These are phyloP conservation scores for Serranochromis macrocephalus DNA, from an alignment of 2,113 vertebrate genomes.

Conservation along the genomic window DNA sequence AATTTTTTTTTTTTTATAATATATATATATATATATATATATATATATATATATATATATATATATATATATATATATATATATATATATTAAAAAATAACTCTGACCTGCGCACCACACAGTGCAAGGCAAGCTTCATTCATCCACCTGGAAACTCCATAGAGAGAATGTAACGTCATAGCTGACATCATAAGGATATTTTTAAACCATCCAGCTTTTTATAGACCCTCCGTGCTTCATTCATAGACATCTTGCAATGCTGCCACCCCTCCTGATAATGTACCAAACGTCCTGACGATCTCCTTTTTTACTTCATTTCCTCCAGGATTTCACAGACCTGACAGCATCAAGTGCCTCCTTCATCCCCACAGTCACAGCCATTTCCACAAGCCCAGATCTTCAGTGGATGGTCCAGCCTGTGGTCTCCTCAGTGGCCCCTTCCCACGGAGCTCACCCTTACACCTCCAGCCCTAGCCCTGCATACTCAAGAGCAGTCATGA, in stretches of 20 bases:
- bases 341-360: constrained; percentile 82
- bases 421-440: constrained; percentile 82
- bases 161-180: constrained; percentile 78
- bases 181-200: constrained; percentile 83
- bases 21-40: neutral
- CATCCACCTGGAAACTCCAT: constrained; percentile 80
- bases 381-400: constrained; percentile 83
- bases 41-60: too few species aligned
- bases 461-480: constrained; percentile 58
- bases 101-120: neutral
- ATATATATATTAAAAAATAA: neutral
- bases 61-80: neutral
- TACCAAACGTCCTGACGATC: constrained; percentile 13
- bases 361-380: constrained; percentile 87
- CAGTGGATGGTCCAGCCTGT: constrained; percentile 92
- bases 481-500: constrained; percentile 72
- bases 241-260: neutral
- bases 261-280: neutral
- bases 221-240: constrained; percentile 31
- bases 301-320: neutral
- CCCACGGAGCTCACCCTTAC: constrained; percentile 80
- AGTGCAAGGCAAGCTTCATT: constrained; percentile 9
- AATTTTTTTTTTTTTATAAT: too few species aligned
- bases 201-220: constrained; percentile 69
- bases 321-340: constrained; percentile 87